A percentile compares a stretch with the other conserved stretches of the same genome.
Evolutionary conservation across 2,888 invertebrate genomes (phyloP).

Genomic region (Leucophora obtusa): DNA sequence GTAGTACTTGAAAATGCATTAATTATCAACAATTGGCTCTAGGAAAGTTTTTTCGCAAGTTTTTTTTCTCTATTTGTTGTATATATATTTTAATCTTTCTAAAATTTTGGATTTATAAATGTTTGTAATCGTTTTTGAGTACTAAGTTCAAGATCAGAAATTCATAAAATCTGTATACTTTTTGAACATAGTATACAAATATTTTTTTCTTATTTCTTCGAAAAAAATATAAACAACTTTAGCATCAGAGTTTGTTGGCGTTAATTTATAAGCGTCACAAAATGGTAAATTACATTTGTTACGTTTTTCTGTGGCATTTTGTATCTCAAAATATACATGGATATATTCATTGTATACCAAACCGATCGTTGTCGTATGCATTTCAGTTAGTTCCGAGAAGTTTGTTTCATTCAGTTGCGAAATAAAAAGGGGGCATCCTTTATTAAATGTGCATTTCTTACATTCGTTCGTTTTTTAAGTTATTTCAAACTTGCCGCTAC

Average conservation of each 20-base stretch:
- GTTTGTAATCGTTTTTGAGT: too few species aligned
- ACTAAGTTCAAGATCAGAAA: too few species aligned
- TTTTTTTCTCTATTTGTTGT: too few species aligned
- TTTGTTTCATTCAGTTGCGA: slow-evolving; percentile 33
- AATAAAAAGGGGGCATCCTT: slow-evolving; percentile 44
- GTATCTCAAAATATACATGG: slow-evolving; percentile 49
- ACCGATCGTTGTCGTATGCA: slow-evolving; percentile 36
- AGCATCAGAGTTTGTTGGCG: slow-evolving; percentile 66
- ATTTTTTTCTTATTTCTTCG: slow-evolving; percentile 1
- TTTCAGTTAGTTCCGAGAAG: slow-evolving; percentile 54
- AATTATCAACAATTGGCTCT: too few species aligned
- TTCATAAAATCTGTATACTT: not conserved
- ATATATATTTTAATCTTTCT: too few species aligned
- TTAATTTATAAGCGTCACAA: slow-evolving; percentile 69
- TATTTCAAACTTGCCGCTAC: slow-evolving; percentile 41
- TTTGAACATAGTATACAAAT: not conserved
- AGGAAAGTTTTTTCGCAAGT: too few species aligned
- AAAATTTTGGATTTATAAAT: too few species aligned
- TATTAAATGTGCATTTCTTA: slow-evolving; percentile 43
- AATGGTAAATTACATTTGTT: slow-evolving; percentile 62
- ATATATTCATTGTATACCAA: not conserved
- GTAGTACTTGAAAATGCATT: too few species aligned
- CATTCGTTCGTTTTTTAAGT: slow-evolving; percentile 30
- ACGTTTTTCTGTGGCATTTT: slow-evolving; percentile 59
- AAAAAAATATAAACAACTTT: slow-evolving; percentile 46